phyloP scores from a whole-genome alignment of 2,113 vertebrate species.

The Macquaria ambigua region DNA sequence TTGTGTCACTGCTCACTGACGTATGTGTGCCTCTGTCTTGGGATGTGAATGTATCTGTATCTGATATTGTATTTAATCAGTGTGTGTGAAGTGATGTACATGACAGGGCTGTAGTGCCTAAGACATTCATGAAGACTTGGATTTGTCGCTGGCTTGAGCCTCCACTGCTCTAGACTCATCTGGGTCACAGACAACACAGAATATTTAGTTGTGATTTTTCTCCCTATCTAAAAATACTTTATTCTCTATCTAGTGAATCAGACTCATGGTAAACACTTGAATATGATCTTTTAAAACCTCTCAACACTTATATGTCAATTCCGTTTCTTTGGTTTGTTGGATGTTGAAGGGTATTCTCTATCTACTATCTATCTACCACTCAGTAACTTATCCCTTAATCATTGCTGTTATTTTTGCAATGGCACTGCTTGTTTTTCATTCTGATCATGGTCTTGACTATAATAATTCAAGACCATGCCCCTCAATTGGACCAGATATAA shows the following conservation, averaged over 20 bases:
- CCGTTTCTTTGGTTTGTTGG: not conserved
- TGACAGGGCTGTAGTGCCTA: not conserved
- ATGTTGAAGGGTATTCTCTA: too few relatives aligned
- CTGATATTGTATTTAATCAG: not conserved
- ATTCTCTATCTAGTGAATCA: not conserved
- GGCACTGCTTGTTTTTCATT: not conserved
- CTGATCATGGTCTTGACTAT: not conserved
- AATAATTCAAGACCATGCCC: not conserved
- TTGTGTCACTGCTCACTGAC: slow-evolving; percentile 22
- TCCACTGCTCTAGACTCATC: not conserved
- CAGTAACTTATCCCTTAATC: not conserved
- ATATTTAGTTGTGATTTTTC: not conserved
- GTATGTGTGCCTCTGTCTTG: not conserved
- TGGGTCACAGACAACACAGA: not conserved
- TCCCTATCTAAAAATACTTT: not conserved
- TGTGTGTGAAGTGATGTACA: not conserved
- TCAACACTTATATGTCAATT: not conserved
- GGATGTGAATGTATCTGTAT: not conserved
- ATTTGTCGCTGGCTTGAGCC: not conserved
- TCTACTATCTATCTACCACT: not conserved
- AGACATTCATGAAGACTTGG: not conserved
- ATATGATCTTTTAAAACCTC: not conserved
- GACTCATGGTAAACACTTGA: not conserved
- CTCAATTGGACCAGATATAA: not conserved
- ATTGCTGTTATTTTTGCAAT: not conserved